Evolutionary conservation across 2,113 vertebrate species (phyloP).

Genomic region (Albula goreensis): DNA sequence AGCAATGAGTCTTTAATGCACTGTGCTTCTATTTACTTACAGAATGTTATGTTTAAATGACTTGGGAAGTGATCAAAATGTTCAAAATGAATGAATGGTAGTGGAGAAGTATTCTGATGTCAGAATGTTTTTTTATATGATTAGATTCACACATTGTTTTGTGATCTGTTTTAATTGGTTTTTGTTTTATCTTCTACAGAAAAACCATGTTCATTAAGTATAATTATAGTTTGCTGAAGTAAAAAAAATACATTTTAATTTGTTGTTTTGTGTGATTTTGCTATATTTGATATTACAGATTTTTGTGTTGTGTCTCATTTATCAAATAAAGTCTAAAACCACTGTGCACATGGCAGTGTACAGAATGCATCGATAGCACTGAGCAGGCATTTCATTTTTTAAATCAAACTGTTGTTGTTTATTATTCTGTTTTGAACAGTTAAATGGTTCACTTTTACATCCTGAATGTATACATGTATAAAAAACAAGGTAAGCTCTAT

Average conservation of each 20-base stretch:
- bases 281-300: not conserved
- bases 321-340: too few relatives aligned
- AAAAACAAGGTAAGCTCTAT: slow-evolving; percentile 3
- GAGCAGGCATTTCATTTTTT: not conserved
- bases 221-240: slow-evolving; percentile 39
- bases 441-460: slow-evolving; percentile 1
- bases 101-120: not conserved
- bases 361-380: not conserved
- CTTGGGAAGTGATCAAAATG: not conserved
- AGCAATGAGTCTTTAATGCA: slow-evolving; percentile 49
- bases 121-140: not conserved
- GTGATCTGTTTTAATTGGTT: not conserved
- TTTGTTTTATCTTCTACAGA: not conserved
- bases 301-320: not conserved
- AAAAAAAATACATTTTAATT: slow-evolving; percentile 46
- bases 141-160: not conserved
- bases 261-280: not conserved
- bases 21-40: slow-evolving; percentile 33
- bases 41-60: not conserved
- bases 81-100: not conserved
- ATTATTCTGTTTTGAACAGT: slow-evolving; percentile 1
- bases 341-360: too few relatives aligned
- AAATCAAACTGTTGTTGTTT: not conserved
- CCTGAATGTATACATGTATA: not conserved
- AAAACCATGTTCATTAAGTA: not conserved